A percentile compares a stretch with the other conserved stretches of the same genome.
These are phyloP conservation scores for Macrobrachium nipponense DNA, from an alignment of 1,140 invertebrate genomes.

Conservation along the genomic window DNA sequence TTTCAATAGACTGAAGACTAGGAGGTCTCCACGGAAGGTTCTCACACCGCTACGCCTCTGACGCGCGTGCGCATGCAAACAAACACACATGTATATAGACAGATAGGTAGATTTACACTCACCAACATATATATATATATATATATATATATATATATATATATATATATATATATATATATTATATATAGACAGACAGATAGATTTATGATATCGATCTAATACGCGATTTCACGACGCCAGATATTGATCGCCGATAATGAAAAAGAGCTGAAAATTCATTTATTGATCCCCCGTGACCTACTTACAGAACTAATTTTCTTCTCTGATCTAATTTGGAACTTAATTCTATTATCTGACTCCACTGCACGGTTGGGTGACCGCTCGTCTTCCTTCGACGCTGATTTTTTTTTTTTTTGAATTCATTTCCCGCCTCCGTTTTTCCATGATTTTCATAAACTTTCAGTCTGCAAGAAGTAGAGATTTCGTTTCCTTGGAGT, in stretches of 20 bases:
- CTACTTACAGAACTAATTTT: background rate
- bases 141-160: constrained; percentile 2
- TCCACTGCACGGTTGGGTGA: background rate
- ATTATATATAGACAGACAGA: background rate
- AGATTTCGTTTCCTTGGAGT: too few relatives aligned
- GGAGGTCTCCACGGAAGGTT: too few relatives aligned
- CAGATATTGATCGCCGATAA: background rate
- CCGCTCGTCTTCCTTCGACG: background rate
- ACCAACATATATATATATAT: background rate
- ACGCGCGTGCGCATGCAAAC: too few relatives aligned
- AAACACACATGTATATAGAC: too few relatives aligned
- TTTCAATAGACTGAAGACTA: too few relatives aligned
- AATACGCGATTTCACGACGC: background rate
- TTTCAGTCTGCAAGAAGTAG: too few relatives aligned
- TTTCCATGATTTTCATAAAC: background rate
- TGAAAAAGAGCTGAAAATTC: background rate
- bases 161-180: background rate
- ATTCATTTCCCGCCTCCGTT: background rate
- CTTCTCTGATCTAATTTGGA: background rate
- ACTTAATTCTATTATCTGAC: background rate
- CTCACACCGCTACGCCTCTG: too few relatives aligned
- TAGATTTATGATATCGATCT: background rate
- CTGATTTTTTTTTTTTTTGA: background rate
- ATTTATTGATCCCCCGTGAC: background rate
- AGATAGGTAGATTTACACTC: too few relatives aligned